A percentile compares a stretch with the other conserved stretches of the same genome.
Conservation (phyloP, 2,888 invertebrate species). For the Cyrtodaria siliqua region DNA sequence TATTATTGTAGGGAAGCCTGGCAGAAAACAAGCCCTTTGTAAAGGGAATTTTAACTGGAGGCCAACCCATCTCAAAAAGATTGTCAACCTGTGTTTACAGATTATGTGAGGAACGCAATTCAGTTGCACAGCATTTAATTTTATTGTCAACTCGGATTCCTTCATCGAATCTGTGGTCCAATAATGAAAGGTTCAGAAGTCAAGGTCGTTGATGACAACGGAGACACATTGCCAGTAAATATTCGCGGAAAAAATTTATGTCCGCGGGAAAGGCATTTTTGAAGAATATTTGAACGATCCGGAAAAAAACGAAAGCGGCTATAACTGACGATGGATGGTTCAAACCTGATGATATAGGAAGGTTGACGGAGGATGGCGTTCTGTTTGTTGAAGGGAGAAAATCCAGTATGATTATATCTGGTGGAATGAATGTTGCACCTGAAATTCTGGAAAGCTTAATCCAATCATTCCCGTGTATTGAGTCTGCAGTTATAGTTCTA, state of each 20-base stretch:
- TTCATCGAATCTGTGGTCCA: neutral
- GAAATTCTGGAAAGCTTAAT: slow-evolving; percentile 27
- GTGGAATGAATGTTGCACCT: slow-evolving; percentile 38
- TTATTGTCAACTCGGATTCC: neutral
- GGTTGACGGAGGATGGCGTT: slow-evolving; percentile 4
- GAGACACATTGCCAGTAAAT: slow-evolving; percentile 2
- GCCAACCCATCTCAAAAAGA: slow-evolving; percentile 12
- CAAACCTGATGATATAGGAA: slow-evolving; percentile 11
- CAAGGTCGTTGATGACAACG: slow-evolving; percentile 1
- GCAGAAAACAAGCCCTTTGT: too few relatives aligned
- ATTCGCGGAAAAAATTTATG: slow-evolving; percentile 12
- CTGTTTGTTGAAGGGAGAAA: too few relatives aligned
- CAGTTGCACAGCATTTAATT: neutral
- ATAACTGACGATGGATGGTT: slow-evolving; percentile 16
- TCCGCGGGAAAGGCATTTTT: neutral
- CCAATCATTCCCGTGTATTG: slow-evolving; percentile 11
- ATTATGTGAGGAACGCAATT: slow-evolving; percentile 12
- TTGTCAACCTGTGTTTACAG: neutral
- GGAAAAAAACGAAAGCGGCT: slow-evolving; percentile 10
- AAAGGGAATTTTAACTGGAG: slow-evolving; percentile 13
- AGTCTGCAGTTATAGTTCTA: too few relatives aligned
- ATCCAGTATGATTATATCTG: too few relatives aligned
- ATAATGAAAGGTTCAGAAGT: neutral
- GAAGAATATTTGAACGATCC: slow-evolving; percentile 15
- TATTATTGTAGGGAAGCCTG: too few relatives aligned